Base-by-base conservation (phyloP, 2,113 vertebrate species). In the Actenoides hombroni region DNA sequence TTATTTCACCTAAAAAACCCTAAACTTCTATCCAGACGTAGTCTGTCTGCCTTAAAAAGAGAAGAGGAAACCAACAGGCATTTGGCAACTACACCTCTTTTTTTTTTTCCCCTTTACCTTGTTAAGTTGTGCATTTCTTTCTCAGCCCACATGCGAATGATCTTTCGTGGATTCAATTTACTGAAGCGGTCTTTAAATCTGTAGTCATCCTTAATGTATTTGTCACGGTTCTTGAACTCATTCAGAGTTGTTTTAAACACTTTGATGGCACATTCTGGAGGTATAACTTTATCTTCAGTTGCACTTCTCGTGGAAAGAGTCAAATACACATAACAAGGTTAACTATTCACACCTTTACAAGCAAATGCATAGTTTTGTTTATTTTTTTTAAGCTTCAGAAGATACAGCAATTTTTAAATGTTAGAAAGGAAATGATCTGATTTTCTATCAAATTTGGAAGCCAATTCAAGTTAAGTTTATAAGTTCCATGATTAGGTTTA, bases 161-260 rank as follows among this genome's bases (percentile, higher is more conserved):
- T 95, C 96, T 99, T 99, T 48, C 99, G 98, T 9, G 99, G 99
- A 98, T 99, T 99, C 96, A 99, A 96, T 90, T 99, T 99, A 98
- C 99, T 99, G 98, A 99, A 99, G 82, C 99, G 99, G 28, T 99
- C 99, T 75, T 98, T 99, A 98, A 99, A 99, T 94, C 99, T 99
- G 86, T 99, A 99, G 95, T 99, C 99, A 94, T 99, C 99, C 93
- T 99, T 99, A 93, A 99, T 99, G 93, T 99, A 99, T 86, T 99
- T 99, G 96, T 99, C 99, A 46, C 99, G 96, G 97, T 99, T 99
- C 98, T 98, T 99, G 97, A 99, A 99, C 95, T 99, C 99, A 96
- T 99, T 99, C 56, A 99, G 98, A 10, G 99, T 99, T 23, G 99
- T 99, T 97, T 99, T 99, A 95, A 99, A 99, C 33, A 99, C 99